phyloP scores from a whole-genome alignment of 2,797 vertebrate species.

The Telmatherina bonti region DNA sequence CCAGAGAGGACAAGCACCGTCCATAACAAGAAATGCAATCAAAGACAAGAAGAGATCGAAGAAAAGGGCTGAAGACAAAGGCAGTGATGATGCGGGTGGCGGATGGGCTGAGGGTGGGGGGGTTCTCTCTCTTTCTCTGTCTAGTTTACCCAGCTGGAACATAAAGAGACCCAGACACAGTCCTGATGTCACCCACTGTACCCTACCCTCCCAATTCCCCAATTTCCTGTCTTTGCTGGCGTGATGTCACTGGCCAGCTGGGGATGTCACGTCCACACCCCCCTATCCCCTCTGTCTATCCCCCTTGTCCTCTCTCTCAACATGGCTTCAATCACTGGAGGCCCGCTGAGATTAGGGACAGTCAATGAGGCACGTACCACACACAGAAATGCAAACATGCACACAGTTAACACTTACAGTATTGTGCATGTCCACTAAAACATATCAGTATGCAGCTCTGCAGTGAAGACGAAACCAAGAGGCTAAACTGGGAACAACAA shows the following conservation, averaged over 20 bases:
- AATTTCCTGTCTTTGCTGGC: constrained; percentile 79
- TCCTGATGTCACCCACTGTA: constrained; percentile 79
- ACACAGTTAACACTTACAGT: neutral
- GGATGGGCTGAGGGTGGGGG: constrained; percentile 14
- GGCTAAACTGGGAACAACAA: neutral
- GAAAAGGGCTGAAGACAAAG: constrained; percentile 49
- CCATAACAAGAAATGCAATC: constrained; percentile 35
- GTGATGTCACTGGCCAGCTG: constrained; percentile 86
- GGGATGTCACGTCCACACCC: constrained; percentile 82
- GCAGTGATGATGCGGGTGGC: constrained; percentile 32
- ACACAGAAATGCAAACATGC: constrained; percentile 43
- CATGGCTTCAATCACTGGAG: constrained; percentile 72
- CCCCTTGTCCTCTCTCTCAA: constrained; percentile 57
- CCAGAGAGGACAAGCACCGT: constrained; percentile 58
- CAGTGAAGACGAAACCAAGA: neutral
- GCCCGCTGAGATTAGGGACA: constrained; percentile 75
- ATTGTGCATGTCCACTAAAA: constrained; percentile 3
- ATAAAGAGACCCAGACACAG: constrained; percentile 72
- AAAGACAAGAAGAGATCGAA: constrained; percentile 20
- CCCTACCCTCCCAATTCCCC: constrained; percentile 71
- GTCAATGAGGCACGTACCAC: constrained; percentile 81
- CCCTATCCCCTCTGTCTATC: constrained; percentile 32
- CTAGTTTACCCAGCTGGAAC: constrained; percentile 84
- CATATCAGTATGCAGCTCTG: neutral
- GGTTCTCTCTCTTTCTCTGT: constrained; percentile 41